phyloP scores from a whole-genome alignment of 2,888 invertebrate genomes.

The Epinotia demarniana region DNA sequence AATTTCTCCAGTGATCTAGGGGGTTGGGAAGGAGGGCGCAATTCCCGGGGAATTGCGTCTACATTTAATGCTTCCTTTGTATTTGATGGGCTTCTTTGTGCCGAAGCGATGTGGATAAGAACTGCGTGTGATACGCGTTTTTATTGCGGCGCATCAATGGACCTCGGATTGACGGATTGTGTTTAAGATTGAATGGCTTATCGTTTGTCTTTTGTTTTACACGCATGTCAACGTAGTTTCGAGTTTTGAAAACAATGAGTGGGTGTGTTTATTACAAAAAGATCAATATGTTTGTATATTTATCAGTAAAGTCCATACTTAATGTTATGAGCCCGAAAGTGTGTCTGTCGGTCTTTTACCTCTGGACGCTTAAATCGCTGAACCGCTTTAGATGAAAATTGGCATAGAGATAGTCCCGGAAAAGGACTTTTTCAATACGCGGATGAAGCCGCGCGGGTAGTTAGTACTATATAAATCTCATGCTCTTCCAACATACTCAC shows the following conservation, averaged over 20 bases:
- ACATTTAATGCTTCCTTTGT: conserved; percentile 43
- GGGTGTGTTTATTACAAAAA: too few species aligned
- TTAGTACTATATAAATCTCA: too few species aligned
- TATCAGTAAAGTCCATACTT: too few species aligned
- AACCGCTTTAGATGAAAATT: too few species aligned
- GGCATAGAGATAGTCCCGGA: too few species aligned
- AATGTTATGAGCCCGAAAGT: too few species aligned
- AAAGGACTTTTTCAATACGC: too few species aligned
- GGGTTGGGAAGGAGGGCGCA: conserved; percentile 5
- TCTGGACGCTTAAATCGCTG: too few species aligned
- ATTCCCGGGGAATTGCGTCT: conserved; percentile 38
- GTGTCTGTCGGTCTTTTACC: too few species aligned
- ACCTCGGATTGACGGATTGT: conserved; percentile 18
- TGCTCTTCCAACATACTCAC: too few species aligned
- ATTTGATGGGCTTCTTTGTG: conserved; percentile 44
- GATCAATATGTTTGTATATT: too few species aligned
- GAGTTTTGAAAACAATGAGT: not conserved
- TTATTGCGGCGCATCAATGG: conserved; percentile 31
- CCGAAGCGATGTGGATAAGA: conserved; percentile 33
- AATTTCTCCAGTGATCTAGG: conserved; percentile 28
- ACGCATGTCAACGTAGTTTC: not conserved
- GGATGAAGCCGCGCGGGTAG: too few species aligned
- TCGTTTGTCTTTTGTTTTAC: conserved; percentile 14
- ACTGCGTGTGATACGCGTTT: conserved; percentile 36
- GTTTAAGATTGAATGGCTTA: conserved; percentile 24